These are phyloP conservation scores for Mesaphorura yosii DNA, from an alignment of 1,140 invertebrate genomes.

Conservation along the genomic window DNA sequence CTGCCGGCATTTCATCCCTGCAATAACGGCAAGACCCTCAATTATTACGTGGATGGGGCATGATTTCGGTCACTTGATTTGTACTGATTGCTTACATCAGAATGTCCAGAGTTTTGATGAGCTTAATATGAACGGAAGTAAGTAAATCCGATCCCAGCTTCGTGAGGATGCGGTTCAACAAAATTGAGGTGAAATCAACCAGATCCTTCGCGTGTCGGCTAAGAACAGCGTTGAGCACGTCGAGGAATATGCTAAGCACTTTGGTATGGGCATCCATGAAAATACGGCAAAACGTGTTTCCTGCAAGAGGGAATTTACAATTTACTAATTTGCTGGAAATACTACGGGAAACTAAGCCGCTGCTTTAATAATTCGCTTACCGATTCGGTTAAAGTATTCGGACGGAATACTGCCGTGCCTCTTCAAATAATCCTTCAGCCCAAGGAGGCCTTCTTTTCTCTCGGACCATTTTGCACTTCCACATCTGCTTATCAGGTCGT, in stretches of 20 bases:
- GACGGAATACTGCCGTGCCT: slow-evolving; percentile 26
- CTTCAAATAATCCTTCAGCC: slow-evolving; percentile 26
- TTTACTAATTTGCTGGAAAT: too few species aligned
- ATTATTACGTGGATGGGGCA: too few species aligned
- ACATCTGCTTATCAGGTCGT: slow-evolving; percentile 30
- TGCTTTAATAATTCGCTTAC: slow-evolving; percentile 10
- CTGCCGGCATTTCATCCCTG: slow-evolving; percentile 31
- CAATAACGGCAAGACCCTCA: not conserved
- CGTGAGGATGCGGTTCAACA: slow-evolving; percentile 29
- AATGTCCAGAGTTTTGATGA: slow-evolving; percentile 31
- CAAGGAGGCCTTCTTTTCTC: slow-evolving; percentile 29
- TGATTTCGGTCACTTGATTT: not conserved
- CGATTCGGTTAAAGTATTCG: slow-evolving; percentile 29
- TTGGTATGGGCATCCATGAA: slow-evolving; percentile 32
- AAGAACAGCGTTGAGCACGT: slow-evolving; percentile 30
- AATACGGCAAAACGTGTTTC: slow-evolving; percentile 31
- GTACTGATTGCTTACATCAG: slow-evolving; percentile 26
- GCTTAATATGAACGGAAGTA: slow-evolving; percentile 29
- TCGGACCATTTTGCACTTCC: slow-evolving; percentile 32
- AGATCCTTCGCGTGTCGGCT: slow-evolving; percentile 28
- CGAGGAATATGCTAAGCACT: slow-evolving; percentile 30
- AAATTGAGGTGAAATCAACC: slow-evolving; percentile 30
- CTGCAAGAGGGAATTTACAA: slow-evolving; percentile 20
- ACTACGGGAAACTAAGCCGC: not conserved
- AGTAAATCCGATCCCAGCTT: slow-evolving; percentile 30